Conservation (phyloP, 2,888 invertebrate species). For the Coelinius sp. region DNA sequence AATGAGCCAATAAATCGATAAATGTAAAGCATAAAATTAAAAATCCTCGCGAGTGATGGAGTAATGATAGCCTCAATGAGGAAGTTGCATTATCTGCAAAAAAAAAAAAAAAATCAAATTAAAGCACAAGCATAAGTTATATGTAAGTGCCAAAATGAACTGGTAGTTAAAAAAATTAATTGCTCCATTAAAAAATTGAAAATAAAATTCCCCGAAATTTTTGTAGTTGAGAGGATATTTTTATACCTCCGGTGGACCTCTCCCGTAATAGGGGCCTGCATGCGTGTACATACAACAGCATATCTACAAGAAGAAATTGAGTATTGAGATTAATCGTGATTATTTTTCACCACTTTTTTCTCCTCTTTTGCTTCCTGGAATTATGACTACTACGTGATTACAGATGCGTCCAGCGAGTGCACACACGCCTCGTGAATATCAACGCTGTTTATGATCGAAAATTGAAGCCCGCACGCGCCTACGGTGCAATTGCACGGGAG, state of each 20-base stretch:
- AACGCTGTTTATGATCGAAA: conserved; percentile 30
- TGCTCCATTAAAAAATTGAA: not conserved
- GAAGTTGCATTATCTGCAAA: not conserved
- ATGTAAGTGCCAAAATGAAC: not conserved
- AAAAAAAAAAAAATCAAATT: conserved; percentile 10
- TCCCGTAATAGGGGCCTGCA: conserved; percentile 28
- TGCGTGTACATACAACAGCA: conserved; percentile 29
- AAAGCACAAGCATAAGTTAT: not conserved
- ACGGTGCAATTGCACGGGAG: conserved; percentile 1
- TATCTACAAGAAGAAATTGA: conserved; percentile 32
- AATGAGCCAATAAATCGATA: not conserved
- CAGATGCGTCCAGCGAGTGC: not conserved
- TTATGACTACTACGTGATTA: conserved; percentile 16
- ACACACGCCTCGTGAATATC: conserved; percentile 11
- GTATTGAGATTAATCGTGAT: conserved; percentile 24
- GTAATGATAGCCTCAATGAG: not conserved
- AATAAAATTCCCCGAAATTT: not conserved
- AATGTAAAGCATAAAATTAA: not conserved
- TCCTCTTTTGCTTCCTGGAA: conserved; percentile 29
- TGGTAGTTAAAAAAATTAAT: not conserved
- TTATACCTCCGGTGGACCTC: conserved; percentile 33
- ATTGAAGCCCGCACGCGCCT: conserved; percentile 2
- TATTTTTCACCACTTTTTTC: too few species aligned
- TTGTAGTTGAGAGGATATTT: not conserved
- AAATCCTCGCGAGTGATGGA: not conserved